Conservation (phyloP, 2,113 vertebrate species). For the Cettia cetti region DNA sequence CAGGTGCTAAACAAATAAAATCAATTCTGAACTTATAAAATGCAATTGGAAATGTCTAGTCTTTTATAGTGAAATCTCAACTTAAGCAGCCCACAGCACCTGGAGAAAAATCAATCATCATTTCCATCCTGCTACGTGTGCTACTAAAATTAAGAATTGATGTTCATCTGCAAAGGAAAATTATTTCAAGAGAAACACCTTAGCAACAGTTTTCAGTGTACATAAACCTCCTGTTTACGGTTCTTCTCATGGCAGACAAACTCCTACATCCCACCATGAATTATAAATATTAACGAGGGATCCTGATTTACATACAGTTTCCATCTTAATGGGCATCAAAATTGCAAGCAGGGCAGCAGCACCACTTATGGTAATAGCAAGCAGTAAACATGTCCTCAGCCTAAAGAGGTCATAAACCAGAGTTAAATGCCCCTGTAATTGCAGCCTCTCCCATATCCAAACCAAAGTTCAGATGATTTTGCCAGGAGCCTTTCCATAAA, state of each 20-base stretch:
- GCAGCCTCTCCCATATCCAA: background rate
- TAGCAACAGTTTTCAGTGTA: conserved; percentile 47
- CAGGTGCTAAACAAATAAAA: conserved; percentile 70
- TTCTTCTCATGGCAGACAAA: conserved; percentile 29
- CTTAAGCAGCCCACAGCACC: conserved; percentile 59
- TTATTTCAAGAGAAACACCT: conserved; percentile 59
- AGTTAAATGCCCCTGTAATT: background rate
- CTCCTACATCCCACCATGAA: conserved; percentile 51
- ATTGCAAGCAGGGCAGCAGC: conserved; percentile 55
- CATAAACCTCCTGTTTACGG: conserved; percentile 35
- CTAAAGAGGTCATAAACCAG: conserved; percentile 11
- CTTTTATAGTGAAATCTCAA: conserved; percentile 64
- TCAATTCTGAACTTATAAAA: conserved; percentile 68
- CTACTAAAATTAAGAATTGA: conserved; percentile 71
- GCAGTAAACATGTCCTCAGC: conserved; percentile 28
- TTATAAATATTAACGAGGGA: conserved; percentile 57
- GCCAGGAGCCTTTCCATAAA: background rate
- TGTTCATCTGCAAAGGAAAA: conserved; percentile 57
- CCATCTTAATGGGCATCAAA: conserved; percentile 54
- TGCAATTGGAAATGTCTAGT: conserved; percentile 72
- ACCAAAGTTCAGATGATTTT: background rate
- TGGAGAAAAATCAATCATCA: conserved; percentile 70
- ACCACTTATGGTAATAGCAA: conserved; percentile 41
- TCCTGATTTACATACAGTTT: conserved; percentile 66
- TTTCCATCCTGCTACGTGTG: conserved; percentile 57